Conservation (phyloP, 2,113 vertebrate genomes). For the Planiliza haematocheilus region DNA sequence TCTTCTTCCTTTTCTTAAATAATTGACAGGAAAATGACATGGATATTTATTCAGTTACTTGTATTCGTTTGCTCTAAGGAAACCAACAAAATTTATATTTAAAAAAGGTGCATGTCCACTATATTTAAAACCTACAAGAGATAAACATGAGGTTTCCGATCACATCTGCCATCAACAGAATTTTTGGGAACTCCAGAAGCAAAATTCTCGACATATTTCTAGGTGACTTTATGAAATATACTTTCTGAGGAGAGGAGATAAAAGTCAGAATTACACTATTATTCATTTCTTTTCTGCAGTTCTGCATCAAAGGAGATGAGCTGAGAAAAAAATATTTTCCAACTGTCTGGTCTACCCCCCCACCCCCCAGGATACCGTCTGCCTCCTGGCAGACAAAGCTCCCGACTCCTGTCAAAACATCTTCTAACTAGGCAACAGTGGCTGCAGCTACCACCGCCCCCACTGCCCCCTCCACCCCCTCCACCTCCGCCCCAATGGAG, state of each 20-base stretch:
- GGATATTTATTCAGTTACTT: too few relatives aligned
- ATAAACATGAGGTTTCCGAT: too few relatives aligned
- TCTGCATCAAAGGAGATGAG: neutral
- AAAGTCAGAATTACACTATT: neutral
- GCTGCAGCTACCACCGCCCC: neutral
- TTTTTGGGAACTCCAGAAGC: rapidly evolving
- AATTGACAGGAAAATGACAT: too few relatives aligned
- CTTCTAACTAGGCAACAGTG: conserved; percentile 45
- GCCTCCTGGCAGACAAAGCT: conserved; percentile 48
- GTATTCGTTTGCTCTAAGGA: neutral
- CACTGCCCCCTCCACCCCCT: too few relatives aligned
- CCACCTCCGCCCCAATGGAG: conserved; percentile 23
- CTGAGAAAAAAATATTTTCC: neutral
- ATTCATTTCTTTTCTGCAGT: conserved; percentile 1
- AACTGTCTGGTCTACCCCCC: neutral
- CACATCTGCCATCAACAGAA: neutral
- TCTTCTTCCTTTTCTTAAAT: too few relatives aligned
- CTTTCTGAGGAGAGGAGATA: neutral
- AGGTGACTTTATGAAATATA: neutral
- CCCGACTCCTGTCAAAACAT: conserved; percentile 66
- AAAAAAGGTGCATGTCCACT: neutral
- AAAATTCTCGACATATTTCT: neutral
- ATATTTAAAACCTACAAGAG: neutral
- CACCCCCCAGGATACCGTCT: conserved; percentile 36
- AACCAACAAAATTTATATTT: too few relatives aligned